A percentile compares a stretch with the other conserved stretches of the same genome.
phyloP scores from a whole-genome alignment of 2,113 vertebrate species.

The Myiopsitta monachus region DNA sequence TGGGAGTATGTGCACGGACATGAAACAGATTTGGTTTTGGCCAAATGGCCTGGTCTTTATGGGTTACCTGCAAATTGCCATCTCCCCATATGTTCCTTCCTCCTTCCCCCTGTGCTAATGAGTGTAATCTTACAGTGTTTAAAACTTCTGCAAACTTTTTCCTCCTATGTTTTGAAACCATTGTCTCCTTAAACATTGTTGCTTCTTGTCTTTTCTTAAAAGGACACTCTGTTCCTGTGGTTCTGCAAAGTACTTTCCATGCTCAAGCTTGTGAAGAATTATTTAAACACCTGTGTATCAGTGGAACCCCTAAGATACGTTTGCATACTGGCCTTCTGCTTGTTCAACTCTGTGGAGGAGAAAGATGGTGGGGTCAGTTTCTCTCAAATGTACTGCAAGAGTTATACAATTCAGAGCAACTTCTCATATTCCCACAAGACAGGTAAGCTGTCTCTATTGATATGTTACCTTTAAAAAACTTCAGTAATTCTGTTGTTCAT shows the following conservation, averaged over 20 bases:
- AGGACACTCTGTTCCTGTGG: slow-evolving; percentile 93
- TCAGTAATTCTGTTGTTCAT: background rate
- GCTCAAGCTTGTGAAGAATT: slow-evolving; percentile 97
- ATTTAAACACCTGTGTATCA: slow-evolving; percentile 98
- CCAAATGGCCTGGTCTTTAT: background rate
- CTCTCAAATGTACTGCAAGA: slow-evolving; percentile 98
- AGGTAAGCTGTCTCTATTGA: slow-evolving; percentile 70
- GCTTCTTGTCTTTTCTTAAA: slow-evolving; percentile 29
- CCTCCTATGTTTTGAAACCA: background rate
- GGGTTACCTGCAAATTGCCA: background rate
- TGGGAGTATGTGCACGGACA: background rate
- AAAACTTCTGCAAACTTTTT: background rate
- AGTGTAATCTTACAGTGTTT: background rate
- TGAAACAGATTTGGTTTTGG: background rate
- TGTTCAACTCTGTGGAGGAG: slow-evolving; percentile 94
- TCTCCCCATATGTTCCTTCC: background rate
- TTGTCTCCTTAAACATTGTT: background rate
- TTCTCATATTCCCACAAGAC: slow-evolving; percentile 98
- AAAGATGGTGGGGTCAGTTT: slow-evolving; percentile 99
- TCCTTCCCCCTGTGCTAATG: background rate
- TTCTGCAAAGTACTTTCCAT: slow-evolving; percentile 94
- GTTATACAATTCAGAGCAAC: slow-evolving; percentile 97
- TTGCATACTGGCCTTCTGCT: slow-evolving; percentile 93
- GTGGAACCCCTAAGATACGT: slow-evolving; percentile 95
- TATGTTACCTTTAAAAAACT: background rate